Evolutionary conservation across 2,113 vertebrate species (phyloP), one percentile per base, ranked within the genome.

Genomic region (Grammomys surdaster): DNA sequence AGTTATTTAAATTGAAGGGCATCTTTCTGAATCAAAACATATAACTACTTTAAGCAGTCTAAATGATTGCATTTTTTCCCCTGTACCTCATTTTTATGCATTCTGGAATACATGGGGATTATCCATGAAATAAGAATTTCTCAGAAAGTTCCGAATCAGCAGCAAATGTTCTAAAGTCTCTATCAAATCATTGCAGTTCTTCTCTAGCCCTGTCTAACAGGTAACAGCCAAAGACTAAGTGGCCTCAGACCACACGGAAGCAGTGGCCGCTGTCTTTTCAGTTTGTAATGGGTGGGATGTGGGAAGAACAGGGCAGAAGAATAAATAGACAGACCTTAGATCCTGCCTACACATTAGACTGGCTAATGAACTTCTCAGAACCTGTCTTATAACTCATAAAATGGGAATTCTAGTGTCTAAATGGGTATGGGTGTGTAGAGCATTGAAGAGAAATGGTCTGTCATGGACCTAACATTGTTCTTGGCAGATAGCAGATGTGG

Each of bases 11-110:
- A 67, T 48, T 73, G 73, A 95, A 94, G 26, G 40, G 4, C 33
- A 56, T n/a, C 75, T 92, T 94, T 46, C 14, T 89, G 88, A 96
- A 84, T 86, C 91, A 92, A 94, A 76, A 65, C 7, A n/a, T 19
- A 24, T 75, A 46, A n/a, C 4, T 17, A 33, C 16, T 3, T 1
- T 69, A 26, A 86, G 80, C 78, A 70, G 65, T 40, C 65, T 76
- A 63, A 88, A 17, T 86, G 86, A 33, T 5, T 88, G 54, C 2
- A 24, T 82, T 36, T 28, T 63, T 48, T 72, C 72, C 24, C 90
- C 51, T 31, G 26, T n/a, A 43, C 7, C n/a, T 92, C 56, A 40
- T 69, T 67, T 82, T 70, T 76, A 70, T 14, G 48, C 12, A 75
- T 95, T 81, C 26, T 28, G 84, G 56, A 48, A 80, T 77, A 58